These are phyloP conservation scores for Oopsacas minuta DNA, from an alignment of 37 sponge, comb jelly and placozoan genomes.

Conservation along the genomic window DNA sequence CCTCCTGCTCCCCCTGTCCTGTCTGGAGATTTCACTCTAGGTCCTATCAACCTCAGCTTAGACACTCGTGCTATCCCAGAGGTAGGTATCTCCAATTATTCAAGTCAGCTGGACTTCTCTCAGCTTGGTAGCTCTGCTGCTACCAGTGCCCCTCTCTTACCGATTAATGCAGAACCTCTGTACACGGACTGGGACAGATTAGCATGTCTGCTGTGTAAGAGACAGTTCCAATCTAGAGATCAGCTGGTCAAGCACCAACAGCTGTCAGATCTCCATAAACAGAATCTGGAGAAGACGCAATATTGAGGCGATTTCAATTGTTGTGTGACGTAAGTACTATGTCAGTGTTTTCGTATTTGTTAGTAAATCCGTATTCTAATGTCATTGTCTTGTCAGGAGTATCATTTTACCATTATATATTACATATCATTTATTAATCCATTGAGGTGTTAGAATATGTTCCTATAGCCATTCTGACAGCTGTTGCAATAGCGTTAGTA, in stretches of 20 bases:
- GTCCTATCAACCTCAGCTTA: neutral
- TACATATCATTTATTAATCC: too few species aligned
- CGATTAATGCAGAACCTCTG: conserved; percentile 29
- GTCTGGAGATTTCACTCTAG: neutral
- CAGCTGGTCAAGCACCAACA: conserved; percentile 71
- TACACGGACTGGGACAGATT: conserved; percentile 76
- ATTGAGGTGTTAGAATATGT: too few species aligned
- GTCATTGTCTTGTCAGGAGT: too few species aligned
- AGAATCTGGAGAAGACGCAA: conserved; percentile 15
- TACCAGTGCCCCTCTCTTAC: conserved; percentile 21
- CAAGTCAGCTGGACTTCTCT: conserved; percentile 11
- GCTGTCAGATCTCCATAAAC: conserved; percentile 86
- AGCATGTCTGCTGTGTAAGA: conserved; percentile 89
- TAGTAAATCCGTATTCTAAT: too few species aligned
- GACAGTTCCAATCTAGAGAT: conserved; percentile 71
- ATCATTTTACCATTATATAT: too few species aligned
- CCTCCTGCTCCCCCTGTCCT: neutral
- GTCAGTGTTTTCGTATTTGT: too few species aligned
- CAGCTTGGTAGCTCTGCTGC: neutral
- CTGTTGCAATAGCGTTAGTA: neutral
- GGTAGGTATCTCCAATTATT: neutral
- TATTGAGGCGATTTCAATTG: neutral
- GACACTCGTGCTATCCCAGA: neutral
- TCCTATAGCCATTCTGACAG: too few species aligned
- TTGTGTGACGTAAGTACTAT: too few species aligned